A percentile compares a stretch with the other conserved stretches of the same genome.
Evolutionary conservation across 2,113 vertebrate genomes (phyloP).

Genomic region (Falco punctatus): DNA sequence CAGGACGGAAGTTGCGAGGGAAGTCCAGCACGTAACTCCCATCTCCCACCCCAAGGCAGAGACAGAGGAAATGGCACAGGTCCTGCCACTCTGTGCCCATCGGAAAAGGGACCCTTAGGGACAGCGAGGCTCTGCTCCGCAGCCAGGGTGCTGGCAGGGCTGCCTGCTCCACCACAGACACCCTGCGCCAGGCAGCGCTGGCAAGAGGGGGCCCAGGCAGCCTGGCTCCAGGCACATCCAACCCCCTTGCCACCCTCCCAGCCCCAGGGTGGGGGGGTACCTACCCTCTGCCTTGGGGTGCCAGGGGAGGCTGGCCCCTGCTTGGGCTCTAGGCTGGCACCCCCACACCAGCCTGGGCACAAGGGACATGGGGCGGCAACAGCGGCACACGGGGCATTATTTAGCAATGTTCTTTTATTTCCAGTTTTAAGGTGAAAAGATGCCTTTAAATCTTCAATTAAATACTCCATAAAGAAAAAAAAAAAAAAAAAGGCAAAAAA

Average conservation of each 20-base stretch:
- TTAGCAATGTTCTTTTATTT: constrained; percentile 82
- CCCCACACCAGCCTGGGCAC: neutral
- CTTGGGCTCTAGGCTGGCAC: neutral
- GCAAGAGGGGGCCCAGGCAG: fast-evolving
- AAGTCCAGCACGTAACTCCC: neutral
- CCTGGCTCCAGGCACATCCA: neutral
- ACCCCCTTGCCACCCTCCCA: neutral
- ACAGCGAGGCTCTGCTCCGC: neutral
- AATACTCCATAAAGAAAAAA: constrained; percentile 91
- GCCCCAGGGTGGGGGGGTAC: neutral
- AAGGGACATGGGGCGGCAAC: constrained; percentile 20
- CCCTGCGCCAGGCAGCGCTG: neutral
- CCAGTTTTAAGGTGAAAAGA: constrained; percentile 91
- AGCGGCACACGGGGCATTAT: constrained; percentile 65
- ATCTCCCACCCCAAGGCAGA: fast-evolving
- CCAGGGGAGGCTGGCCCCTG: neutral
- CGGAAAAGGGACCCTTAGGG: neutral
- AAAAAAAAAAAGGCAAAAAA: constrained; percentile 41
- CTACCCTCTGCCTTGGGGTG: neutral
- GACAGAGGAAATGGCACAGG: neutral
- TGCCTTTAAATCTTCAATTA: constrained; percentile 88
- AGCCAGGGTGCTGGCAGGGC: neutral
- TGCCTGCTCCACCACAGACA: fast-evolving
- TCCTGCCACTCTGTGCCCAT: neutral
- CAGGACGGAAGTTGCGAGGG: fast-evolving